Evolutionary conservation across 2,888 invertebrate genomes (phyloP), one percentile per base, ranked within the genome.

Genomic region (Stenchaetothrips biformis): DNA sequence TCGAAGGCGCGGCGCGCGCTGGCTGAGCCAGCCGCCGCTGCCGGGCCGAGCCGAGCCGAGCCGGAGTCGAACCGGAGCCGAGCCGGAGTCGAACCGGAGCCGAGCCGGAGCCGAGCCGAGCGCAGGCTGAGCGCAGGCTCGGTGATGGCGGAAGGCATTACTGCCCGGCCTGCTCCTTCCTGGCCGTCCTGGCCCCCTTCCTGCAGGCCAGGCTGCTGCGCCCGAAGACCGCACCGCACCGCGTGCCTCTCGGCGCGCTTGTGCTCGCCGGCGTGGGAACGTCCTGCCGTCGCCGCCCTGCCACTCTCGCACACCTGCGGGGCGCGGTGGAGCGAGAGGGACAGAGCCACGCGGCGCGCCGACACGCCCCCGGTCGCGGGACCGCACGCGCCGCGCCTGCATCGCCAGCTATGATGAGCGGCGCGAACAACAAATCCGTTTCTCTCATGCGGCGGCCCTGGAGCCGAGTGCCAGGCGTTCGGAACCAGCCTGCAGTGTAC

Each of bases 1-100:
- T 74, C 67, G 67, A 74, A 74, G 67, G 67, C 67, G 67, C 67
- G 67, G 67, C 25, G 21, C 25, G 67, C 53, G 53, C 53, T 53
- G 67, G 25, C 37, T 37, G 37, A 37, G 37, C 37, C 37, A 37
- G 37, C 37, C 37, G 37, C 37, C 37, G 37, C 37, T 37, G 67
- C 67, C 25, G 67, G 11, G 67, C 67, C 25, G 67, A 74, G 67
- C 67, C 67, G 67, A 25, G 67, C 67, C 67, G 67, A 74, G 21
- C 11, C 67, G 67, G 59, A 67, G 67, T 0, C 67, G 53, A 53
- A 16, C 53, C 49, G 18, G 62, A 62, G 62, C 62, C 62, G 62
- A 62, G 62, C 62, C 62, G 62, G n/a, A n/a, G n/a, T n/a, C n/a
- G n/a, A n/a, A 21, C 62, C 53, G n/a, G 62, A 62, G 62, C 49